These are phyloP conservation scores for Tamandua tetradactyla DNA, from an alignment of 2,797 vertebrate species.

Conservation along the genomic window DNA sequence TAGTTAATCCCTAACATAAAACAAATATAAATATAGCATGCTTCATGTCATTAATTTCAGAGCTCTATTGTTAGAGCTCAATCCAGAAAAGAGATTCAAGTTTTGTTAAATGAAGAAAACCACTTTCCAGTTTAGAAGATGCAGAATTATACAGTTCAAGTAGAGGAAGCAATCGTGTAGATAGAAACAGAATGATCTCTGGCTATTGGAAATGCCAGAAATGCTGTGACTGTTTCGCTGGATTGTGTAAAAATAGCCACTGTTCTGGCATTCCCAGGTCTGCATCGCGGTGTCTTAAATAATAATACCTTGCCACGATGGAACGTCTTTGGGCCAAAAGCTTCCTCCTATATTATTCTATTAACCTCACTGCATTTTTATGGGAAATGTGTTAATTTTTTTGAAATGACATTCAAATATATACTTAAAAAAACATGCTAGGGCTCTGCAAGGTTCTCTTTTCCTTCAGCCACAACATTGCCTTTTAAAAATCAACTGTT, in stretches of 20 bases:
- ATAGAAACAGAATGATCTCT: background rate
- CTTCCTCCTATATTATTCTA: constrained; percentile 67
- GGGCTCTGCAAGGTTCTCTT: constrained; percentile 33
- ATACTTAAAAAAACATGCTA: constrained; percentile 57
- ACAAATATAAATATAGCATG: background rate
- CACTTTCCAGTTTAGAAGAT: background rate
- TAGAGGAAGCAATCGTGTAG: background rate
- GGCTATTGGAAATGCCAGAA: background rate
- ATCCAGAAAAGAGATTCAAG: background rate
- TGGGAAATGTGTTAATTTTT: constrained; percentile 73
- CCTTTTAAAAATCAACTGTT: constrained; percentile 70
- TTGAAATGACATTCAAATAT: constrained; percentile 68
- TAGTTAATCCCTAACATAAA: constrained; percentile 56
- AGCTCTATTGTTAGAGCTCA: background rate
- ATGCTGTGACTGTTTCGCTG: background rate
- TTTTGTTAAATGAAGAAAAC: background rate
- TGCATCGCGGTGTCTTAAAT: background rate
- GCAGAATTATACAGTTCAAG: background rate
- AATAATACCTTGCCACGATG: constrained; percentile 17
- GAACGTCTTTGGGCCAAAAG: constrained; percentile 29
- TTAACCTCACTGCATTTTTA: constrained; percentile 62
- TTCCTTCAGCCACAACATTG: constrained; percentile 58
- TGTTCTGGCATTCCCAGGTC: background rate
- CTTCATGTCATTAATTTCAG: constrained; percentile 41
- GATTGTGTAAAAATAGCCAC: constrained; percentile 56